Percentiles rank a stretch among this genome's conserved stretches.
Evolutionary conservation across 2,797 vertebrate genomes (phyloP).

Genomic region (Rhinogobio ventralis): DNA sequence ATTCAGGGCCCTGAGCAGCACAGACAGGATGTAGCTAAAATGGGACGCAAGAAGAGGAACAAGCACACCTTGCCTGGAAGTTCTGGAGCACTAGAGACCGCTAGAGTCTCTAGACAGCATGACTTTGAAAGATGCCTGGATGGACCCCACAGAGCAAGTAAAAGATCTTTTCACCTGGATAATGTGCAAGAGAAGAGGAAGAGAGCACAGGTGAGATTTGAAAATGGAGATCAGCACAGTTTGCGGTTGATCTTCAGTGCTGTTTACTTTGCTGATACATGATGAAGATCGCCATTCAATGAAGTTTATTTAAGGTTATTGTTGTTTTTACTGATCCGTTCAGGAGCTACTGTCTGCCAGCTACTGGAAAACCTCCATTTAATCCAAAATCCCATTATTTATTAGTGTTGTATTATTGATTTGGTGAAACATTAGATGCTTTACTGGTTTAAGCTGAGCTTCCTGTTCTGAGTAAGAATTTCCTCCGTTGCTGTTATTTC

Average conservation of each 20-base stretch:
- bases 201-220: slow-evolving; percentile 68
- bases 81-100: background rate
- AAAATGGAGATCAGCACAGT: background rate
- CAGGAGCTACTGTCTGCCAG: too few species aligned
- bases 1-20: background rate
- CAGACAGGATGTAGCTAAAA: background rate
- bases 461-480: background rate
- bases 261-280: background rate
- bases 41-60: background rate
- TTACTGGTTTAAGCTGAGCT: background rate
- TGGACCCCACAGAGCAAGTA: slow-evolving; percentile 12
- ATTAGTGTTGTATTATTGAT: slow-evolving; percentile 45
- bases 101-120: background rate
- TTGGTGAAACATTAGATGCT: background rate
- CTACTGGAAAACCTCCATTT: slow-evolving; percentile 4
- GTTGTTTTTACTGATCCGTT: background rate
- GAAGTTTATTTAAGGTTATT: too few species aligned
- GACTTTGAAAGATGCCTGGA: slow-evolving; percentile 18
- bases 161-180: slow-evolving; percentile 16
- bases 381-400: background rate
- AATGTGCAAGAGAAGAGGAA: slow-evolving; percentile 36
- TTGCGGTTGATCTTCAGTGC: background rate
- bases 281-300: background rate
- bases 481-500: background rate
- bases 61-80: background rate